Evolutionary conservation across 2,113 vertebrate genomes (phyloP).

Genomic region (Erpornis zantholeuca): DNA sequence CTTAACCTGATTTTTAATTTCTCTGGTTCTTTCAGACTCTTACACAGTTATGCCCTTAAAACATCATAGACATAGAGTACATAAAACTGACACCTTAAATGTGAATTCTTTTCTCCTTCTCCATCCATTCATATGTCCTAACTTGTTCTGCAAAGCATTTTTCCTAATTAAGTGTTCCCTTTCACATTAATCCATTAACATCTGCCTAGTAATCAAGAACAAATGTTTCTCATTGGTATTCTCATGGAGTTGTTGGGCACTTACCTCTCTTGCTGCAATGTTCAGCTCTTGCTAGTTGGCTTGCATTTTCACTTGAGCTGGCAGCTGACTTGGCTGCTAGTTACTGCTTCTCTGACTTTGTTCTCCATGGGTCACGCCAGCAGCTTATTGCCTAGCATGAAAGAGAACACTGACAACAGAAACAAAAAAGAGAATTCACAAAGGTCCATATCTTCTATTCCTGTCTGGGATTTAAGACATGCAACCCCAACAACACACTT

Average conservation of each 20-base stretch:
- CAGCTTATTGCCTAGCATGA: neutral
- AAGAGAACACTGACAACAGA: neutral
- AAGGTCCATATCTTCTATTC: neutral
- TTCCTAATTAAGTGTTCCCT: neutral
- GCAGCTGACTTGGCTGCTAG: neutral
- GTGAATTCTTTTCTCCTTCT: neutral
- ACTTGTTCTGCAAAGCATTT: neutral
- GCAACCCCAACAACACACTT: neutral
- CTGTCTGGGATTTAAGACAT: neutral
- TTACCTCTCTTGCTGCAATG: neutral
- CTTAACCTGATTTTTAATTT: neutral
- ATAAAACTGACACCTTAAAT: neutral
- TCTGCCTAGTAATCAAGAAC: neutral
- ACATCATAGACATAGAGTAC: neutral
- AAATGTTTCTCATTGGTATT: neutral
- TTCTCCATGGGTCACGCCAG: neutral
- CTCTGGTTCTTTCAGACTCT: neutral
- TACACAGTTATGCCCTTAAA: neutral
- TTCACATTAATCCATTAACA: conserved; percentile 3
- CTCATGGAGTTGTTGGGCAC: neutral
- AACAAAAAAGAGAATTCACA: neutral
- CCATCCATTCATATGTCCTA: neutral
- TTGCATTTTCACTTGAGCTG: neutral
- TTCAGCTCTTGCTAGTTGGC: neutral
- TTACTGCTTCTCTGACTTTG: neutral